Conservation (phyloP, 2,113 vertebrate genomes). For the Apodemus speciosus region DNA sequence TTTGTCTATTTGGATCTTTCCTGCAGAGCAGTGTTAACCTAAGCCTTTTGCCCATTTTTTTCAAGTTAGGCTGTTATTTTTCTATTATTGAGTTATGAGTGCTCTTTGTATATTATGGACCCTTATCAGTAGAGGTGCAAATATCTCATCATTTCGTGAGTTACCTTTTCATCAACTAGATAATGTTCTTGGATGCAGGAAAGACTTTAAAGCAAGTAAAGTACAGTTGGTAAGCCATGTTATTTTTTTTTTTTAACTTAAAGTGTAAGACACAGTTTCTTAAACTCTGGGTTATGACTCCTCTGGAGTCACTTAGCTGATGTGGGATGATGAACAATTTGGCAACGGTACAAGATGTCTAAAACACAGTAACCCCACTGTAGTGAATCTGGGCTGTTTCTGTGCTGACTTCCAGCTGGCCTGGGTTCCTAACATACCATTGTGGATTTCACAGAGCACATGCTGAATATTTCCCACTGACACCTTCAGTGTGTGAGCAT, state of each 20-base stretch:
- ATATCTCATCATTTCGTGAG: neutral
- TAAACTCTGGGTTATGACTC: neutral
- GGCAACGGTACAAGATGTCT: neutral
- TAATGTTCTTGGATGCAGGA: neutral
- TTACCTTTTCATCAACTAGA: neutral
- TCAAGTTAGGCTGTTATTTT: neutral
- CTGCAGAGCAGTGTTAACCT: rapidly evolving
- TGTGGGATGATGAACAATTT: neutral
- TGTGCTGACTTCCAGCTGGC: neutral
- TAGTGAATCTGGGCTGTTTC: too few species aligned
- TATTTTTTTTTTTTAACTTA: neutral
- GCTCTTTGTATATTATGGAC: neutral
- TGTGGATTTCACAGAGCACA: neutral
- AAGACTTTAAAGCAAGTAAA: neutral
- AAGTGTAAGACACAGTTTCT: too few species aligned
- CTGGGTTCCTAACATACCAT: neutral
- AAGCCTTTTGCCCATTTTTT: too few species aligned
- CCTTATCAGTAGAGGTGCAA: neutral
- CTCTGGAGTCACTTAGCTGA: neutral
- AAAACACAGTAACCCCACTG: neutral
- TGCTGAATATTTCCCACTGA: neutral
- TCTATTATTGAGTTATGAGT: neutral
- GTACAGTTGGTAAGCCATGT: neutral
- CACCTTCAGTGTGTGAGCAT: too few species aligned
- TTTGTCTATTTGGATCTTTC: neutral